Base-by-base conservation (phyloP, 2,113 vertebrate genomes). In the Bostrychus sinensis region DNA sequence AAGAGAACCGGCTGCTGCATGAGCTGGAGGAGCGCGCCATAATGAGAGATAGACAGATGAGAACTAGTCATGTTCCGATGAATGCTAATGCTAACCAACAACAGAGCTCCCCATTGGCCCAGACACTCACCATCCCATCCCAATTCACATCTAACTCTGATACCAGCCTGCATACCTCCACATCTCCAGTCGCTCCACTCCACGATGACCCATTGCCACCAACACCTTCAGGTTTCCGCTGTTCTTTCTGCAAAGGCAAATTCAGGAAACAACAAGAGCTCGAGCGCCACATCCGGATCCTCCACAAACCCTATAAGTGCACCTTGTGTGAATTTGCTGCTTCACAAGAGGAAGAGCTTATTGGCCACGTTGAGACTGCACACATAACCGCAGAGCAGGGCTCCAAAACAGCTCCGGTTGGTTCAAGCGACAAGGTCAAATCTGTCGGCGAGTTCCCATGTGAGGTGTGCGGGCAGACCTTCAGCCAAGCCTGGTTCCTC, bases 261-360 rank as follows among this genome's bases (percentile, higher is more conserved):
- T 99, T 99, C 84, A 94, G 97, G 88, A 99, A 98, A 86, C 92
- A 95, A 5, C 96, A 99, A 76, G 97, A 99, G 86, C 90, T 98
- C 3, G 97, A 99, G 34, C 93, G 97, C 36, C 97, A 99, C 87
- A 98, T 98, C 82, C 89, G 97, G 82, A 99, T 99, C 78, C 92
- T 99, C 19, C 97, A 99, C 89, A 98, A 98, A 79, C 97, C 97
- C 81, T 99, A 99, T 86, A 98, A 98, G 88, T 99, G 97, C 80
- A 98, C 97, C 8, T 88, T 98, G 75, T 99, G 97, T 5, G 96
- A 99, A 77, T 99, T 98, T 9, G 97, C 97, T 0, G 95, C 97
- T 25, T 95, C 97, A 0, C 97, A 98, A 12, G 97, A 99, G 81
- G 97, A 98, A 86, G 97, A 99, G 70, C 94, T 99, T 65, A 98